Evolutionary conservation across 2,888 invertebrate species (phyloP), one percentile per base, ranked within the genome.

Genomic region (Cylloceria caligata): DNA sequence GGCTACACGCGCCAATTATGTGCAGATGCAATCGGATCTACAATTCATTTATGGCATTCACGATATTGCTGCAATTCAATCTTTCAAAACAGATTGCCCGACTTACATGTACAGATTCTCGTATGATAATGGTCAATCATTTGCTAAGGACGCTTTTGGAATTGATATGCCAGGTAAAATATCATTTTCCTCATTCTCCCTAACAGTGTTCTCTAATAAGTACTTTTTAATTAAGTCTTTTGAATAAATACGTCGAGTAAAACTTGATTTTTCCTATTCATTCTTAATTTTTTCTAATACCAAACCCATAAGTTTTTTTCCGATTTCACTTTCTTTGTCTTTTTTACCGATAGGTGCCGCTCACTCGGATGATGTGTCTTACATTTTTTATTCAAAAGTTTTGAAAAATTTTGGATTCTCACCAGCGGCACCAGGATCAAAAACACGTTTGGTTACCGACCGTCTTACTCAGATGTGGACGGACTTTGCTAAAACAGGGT

Each of bases 401-500:
- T 49, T 45, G 19, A 4, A 84, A 45, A 11, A 9, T 0, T 39
- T 88, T 0, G 83, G 81, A 3, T 2, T 87, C 0, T 64, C 83
- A 72, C 62, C 84, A 2, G 42, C 79, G 4, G 64, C 80, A 9
- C 30, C 57, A 27, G 86, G 79, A n/a, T 74, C 85, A 0, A 75
- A 65, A 0, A 85, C 84, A 1, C 83, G 87, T 34, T 83, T 71
- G 55, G 34, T 91, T 3, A 87, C 88, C 71, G 84, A 91, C 60
- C 82, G 83, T 16, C 76, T 92, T 39, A 88, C 88, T 0, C 86
- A 90, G 83, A 86, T 92, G 88, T 92, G 92, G 92, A 91, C 90
- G 0, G 84, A 92, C 74, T 92, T 92, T 49, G 92, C 92, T 0
- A 92, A 88, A 83, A 91, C 89, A 6, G 92, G 92, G 92, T 91